A percentile compares a stretch with the other conserved stretches of the same genome.
Evolutionary conservation across 2,888 invertebrate genomes (phyloP).

Genomic region (Colletes collaris): DNA sequence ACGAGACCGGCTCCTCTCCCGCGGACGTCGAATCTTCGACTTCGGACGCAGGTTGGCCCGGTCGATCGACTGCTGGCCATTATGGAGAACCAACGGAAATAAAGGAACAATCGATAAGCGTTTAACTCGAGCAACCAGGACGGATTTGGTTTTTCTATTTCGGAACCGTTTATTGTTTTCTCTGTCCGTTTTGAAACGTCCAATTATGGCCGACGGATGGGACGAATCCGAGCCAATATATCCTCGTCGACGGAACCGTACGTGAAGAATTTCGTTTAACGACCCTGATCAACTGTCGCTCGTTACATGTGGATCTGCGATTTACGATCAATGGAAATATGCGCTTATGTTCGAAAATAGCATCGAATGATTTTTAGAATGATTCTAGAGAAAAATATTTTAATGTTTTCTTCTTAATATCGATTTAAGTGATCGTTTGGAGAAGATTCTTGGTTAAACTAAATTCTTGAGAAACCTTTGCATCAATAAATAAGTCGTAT

Average conservation of each 20-base stretch:
- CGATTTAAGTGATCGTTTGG: too few relatives aligned
- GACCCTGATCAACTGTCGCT: neutral
- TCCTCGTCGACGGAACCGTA: neutral
- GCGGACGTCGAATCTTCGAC: conserved; percentile 7
- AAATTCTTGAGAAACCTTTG: too few relatives aligned
- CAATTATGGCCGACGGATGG: conserved; percentile 5
- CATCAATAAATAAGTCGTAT: too few relatives aligned
- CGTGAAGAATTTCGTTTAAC: neutral
- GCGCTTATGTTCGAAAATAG: too few relatives aligned
- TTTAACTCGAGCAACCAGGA: neutral
- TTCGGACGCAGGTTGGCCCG: neutral
- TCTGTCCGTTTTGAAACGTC: neutral
- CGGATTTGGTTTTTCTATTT: conserved; percentile 1
- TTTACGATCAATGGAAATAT: neutral
- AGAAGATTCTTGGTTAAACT: too few relatives aligned
- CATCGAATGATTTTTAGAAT: too few relatives aligned
- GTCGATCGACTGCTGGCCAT: neutral
- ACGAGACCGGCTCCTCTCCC: conserved; percentile 12
- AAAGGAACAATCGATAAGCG: conserved; percentile 3
- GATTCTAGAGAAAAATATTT: too few relatives aligned
- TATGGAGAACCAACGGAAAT: neutral
- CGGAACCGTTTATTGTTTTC: neutral
- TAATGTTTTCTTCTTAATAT: too few relatives aligned
- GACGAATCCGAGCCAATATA: neutral
- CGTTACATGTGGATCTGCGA: neutral